Evolutionary conservation across 2,797 vertebrate species (phyloP), one percentile per base, ranked within the genome.

Genomic region (Prunella strophiata): DNA sequence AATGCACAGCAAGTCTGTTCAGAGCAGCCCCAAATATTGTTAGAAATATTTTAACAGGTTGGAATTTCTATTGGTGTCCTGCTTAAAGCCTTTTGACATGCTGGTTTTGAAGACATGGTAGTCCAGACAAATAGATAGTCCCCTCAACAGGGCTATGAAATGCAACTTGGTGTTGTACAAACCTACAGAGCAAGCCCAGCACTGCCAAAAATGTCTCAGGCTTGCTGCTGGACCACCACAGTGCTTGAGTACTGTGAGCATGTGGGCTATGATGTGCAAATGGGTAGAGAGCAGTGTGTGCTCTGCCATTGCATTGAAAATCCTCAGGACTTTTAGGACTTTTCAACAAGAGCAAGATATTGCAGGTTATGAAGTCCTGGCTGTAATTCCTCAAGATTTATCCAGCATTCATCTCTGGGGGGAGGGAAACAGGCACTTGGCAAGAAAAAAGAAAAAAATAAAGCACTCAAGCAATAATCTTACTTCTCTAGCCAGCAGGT

Each of bases 331-430:
- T n/a, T 38, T 68, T 70, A 79, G 23, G 34, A 70, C 5, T 58
- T 89, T 88, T 79, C n/a, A 51, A 16, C 13, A 47, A 22, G 30
- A 85, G 51, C 42, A 32, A 52, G 25, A 42, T n/a, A 58, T 5
- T 65, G 18, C 7, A 42, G 3, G 7, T 21, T n/a, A 62, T 48
- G 38, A 82, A 89, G 67, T 72, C 22, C 13, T 89, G 57, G 9
- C 25, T 65, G 12, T 34, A 68, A 32, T 55, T 85, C 17, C 27
- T 88, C 13, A 48, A 36, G 22, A 20, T 71, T 90, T 70, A 62
- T 48, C 36, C 30, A 67, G 18, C 1, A 1, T 71, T 21, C 6
- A 32, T 20, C n/a, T 76, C 13, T 0, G 0, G 7, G 17, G 3
- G 5, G 4, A 36, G 36, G 12, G 17, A 59, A 82, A 47, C 4